Conservation (phyloP, 1,140 invertebrate species). For the Radopholus similis region DNA sequence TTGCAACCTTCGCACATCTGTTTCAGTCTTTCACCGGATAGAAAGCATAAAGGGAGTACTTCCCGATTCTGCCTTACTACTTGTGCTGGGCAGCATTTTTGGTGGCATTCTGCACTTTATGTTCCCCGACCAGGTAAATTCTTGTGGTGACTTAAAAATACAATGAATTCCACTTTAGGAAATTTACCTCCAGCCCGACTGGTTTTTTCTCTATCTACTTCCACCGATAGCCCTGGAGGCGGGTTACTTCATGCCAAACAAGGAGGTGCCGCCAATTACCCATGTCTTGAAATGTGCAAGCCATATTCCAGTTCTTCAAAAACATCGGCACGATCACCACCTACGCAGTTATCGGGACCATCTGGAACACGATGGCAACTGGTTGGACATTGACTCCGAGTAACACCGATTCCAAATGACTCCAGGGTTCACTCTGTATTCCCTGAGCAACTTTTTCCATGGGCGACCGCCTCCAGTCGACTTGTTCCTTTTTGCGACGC, state of each 20-base stretch:
- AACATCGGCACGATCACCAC: slow-evolving; percentile 89
- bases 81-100: slow-evolving; percentile 50
- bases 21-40: slow-evolving; percentile 30
- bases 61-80: slow-evolving; percentile 51
- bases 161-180: slow-evolving; percentile 15
- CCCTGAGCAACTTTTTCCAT: slow-evolving; percentile 24
- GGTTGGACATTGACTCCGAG: too few species aligned
- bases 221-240: slow-evolving; percentile 82
- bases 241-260: slow-evolving; percentile 94
- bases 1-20: background rate
- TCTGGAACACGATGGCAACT: slow-evolving; percentile 37
- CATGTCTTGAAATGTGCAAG: background rate
- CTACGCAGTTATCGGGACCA: slow-evolving; percentile 78
- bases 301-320: slow-evolving; percentile 73
- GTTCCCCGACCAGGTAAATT: slow-evolving; percentile 44
- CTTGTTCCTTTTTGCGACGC: slow-evolving; percentile 83
- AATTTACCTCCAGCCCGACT: slow-evolving; percentile 37
- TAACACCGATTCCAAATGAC: background rate
- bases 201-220: slow-evolving; percentile 46
- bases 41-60: slow-evolving; percentile 63
- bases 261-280: slow-evolving; percentile 60
- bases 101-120: slow-evolving; percentile 45
- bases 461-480: slow-evolving; percentile 27
- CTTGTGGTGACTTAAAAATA: slow-evolving; percentile 30
- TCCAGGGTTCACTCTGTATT: slow-evolving; percentile 27